These are phyloP conservation scores for Drosophila ogumai DNA, from an alignment of 1,140 invertebrate species.

Conservation along the genomic window DNA sequence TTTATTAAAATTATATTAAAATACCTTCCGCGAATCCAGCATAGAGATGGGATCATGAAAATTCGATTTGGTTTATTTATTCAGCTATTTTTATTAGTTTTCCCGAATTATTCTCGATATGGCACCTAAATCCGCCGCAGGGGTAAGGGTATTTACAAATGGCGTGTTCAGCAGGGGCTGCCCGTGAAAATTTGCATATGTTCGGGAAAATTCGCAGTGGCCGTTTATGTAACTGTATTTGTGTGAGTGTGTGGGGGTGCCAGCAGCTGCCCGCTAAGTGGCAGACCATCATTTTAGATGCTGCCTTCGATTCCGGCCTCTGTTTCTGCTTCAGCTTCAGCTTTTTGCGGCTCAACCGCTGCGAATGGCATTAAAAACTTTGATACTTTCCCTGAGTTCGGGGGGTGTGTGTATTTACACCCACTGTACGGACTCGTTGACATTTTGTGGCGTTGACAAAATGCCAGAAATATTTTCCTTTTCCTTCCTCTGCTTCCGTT, in stretches of 20 bases:
- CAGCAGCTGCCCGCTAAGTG: conserved; percentile 71
- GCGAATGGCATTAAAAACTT: conserved; percentile 69
- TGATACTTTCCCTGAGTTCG: conserved; percentile 34
- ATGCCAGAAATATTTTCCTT: conserved; percentile 54
- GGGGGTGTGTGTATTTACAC: conserved; percentile 36
- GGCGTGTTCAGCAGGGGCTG: conserved; percentile 17
- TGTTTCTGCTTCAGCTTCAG: conserved; percentile 8
- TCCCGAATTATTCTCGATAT: neutral
- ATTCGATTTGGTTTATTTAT: conserved; percentile 26
- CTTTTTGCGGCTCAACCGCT: conserved; percentile 43
- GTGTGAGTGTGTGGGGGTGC: conserved; percentile 5
- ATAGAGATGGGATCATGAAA: conserved; percentile 2
- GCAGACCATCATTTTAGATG: conserved; percentile 27
- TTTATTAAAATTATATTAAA: conserved; percentile 2
- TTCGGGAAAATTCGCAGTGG: conserved; percentile 65
- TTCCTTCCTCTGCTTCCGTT: conserved; percentile 4
- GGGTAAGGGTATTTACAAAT: conserved; percentile 33
- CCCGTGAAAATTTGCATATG: conserved; percentile 82
- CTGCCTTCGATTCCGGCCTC: conserved; percentile 16
- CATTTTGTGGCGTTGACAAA: conserved; percentile 63
- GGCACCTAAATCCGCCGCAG: neutral
- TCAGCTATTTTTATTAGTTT: conserved; percentile 27
- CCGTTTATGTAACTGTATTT: conserved; percentile 30
- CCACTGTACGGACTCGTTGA: conserved; percentile 55
- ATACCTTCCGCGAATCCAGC: neutral